These are phyloP conservation scores for Oreohelix idahoensis DNA, from an alignment of 1,140 invertebrate genomes.

Conservation along the genomic window DNA sequence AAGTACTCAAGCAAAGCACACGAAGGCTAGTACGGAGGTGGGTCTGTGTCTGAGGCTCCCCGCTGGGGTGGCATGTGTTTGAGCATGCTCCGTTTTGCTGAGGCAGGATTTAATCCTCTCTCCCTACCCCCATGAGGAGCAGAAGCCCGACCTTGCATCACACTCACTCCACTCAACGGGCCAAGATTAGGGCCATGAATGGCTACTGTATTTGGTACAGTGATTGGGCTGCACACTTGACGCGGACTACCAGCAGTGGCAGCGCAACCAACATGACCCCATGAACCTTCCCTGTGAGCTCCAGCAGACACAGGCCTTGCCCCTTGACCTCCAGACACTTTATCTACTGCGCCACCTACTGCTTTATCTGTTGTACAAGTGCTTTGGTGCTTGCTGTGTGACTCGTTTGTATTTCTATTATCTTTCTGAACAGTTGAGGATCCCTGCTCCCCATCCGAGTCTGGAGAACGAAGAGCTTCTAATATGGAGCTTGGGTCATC, in stretches of 20 bases:
- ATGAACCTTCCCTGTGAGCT: constrained; percentile 40
- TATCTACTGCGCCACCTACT: constrained; percentile 42
- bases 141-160: constrained; percentile 31
- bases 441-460: constrained; percentile 41
- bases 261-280: constrained; percentile 48
- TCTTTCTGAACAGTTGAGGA: constrained; percentile 35
- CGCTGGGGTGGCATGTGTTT: constrained; percentile 61
- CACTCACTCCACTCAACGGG: constrained; percentile 11
- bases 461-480: constrained; percentile 44
- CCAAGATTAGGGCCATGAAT: constrained; percentile 24
- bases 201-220: constrained; percentile 19
- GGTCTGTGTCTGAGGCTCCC: constrained; percentile 59
- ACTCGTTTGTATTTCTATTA: constrained; percentile 22
- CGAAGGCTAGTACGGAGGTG: constrained; percentile 57
- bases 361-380: constrained; percentile 17
- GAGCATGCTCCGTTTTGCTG: constrained; percentile 63
- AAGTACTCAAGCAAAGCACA: constrained; percentile 7
- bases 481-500: constrained; percentile 49
- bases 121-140: constrained; percentile 31
- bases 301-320: constrained; percentile 43
- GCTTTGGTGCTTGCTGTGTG: constrained; percentile 40
- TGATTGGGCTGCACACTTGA: constrained; percentile 46
- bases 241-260: constrained; percentile 51
- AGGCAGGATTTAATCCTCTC: constrained; percentile 56
- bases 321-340: constrained; percentile 38